These are phyloP conservation scores for Sphenodon punctatus DNA, from an alignment of 2,797 vertebrate genomes.

Conservation along the genomic window DNA sequence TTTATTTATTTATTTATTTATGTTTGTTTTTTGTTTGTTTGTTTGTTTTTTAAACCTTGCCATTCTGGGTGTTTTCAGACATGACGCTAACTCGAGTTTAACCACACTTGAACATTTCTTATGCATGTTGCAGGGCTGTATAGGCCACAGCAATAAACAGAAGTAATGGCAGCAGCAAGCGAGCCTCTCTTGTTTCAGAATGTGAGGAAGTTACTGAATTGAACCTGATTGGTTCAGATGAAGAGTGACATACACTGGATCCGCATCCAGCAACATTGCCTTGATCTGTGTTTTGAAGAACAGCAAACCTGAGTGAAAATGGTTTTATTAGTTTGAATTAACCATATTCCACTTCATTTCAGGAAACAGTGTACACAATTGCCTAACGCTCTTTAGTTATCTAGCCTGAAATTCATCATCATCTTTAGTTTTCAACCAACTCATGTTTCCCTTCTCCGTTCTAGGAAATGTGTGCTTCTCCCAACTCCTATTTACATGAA, in stretches of 20 bases:
- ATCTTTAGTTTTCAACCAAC: not conserved
- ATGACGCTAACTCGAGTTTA: too few species aligned
- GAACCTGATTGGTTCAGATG: not conserved
- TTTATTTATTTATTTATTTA: too few species aligned
- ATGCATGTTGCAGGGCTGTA: too few species aligned
- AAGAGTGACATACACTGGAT: not conserved
- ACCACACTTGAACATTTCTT: too few species aligned
- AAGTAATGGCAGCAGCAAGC: not conserved
- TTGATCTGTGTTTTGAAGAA: not conserved
- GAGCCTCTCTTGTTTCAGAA: not conserved
- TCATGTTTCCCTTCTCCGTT: slow-evolving; percentile 1
- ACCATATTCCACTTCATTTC: not conserved
- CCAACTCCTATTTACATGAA: not conserved
- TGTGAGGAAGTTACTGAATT: not conserved
- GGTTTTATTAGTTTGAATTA: not conserved
- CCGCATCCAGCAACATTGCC: not conserved
- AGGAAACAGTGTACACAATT: not conserved
- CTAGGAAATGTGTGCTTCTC: not conserved
- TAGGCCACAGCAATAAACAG: not conserved
- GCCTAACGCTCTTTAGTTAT: not conserved
- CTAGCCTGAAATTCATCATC: not conserved
- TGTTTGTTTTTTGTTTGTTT: too few species aligned
- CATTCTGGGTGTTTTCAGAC: too few species aligned
- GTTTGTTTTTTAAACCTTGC: too few species aligned
- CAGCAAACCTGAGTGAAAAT: not conserved